These are phyloP conservation scores for Eristalinus aeneus DNA, from an alignment of 2,888 invertebrate genomes.

Conservation along the genomic window DNA sequence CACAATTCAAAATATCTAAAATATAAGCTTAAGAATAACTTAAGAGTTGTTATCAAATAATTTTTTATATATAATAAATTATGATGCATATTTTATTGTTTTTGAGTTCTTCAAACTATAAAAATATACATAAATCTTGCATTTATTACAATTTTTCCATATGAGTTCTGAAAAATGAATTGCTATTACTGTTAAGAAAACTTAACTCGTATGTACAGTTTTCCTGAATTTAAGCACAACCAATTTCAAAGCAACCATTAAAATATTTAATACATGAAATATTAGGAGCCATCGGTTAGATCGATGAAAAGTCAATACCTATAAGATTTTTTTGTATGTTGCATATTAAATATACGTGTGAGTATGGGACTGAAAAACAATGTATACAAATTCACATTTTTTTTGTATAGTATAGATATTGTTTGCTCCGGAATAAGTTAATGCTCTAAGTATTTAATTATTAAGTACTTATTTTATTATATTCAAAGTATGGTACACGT, in stretches of 20 bases:
- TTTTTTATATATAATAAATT: neutral
- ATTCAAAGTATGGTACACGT: neutral
- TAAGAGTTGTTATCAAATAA: neutral
- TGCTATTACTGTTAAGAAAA: neutral
- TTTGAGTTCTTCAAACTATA: neutral
- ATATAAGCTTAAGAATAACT: neutral
- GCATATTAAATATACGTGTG: neutral
- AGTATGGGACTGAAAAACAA: constrained; percentile 22
- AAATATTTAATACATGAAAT: neutral
- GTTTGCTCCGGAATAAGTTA: constrained; percentile 2
- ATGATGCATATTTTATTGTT: neutral
- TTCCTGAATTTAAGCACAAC: neutral
- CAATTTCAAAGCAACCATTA: neutral
- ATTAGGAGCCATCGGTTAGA: neutral
- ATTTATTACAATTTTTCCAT: neutral
- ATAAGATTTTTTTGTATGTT: neutral
- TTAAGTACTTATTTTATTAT: neutral
- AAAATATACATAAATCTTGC: neutral
- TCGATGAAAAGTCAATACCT: neutral
- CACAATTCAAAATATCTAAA: constrained; percentile 38
- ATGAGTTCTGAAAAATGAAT: neutral
- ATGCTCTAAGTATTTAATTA: constrained; percentile 27
- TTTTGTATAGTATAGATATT: constrained; percentile 4
- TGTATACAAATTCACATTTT: constrained; percentile 13
- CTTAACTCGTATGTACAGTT: neutral